Conservation (phyloP, 1,140 invertebrate genomes). For the Samia ricini region DNA sequence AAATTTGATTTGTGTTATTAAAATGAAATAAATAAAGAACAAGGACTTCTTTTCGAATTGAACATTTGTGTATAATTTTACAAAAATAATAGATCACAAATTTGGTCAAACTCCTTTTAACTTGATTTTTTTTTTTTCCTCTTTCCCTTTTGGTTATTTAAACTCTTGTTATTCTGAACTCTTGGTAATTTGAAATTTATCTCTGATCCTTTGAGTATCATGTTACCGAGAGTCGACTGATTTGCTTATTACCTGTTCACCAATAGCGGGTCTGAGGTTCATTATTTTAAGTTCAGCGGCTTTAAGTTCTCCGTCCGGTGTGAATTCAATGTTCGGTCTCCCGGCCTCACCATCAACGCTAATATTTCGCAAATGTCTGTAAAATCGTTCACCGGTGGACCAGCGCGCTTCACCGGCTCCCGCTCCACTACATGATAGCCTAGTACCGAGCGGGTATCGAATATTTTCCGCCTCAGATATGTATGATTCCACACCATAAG, state of each 20-base stretch:
- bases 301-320: constrained; percentile 91
- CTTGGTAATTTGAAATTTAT: too few relatives aligned
- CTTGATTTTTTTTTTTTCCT: too few relatives aligned
- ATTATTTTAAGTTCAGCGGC: constrained; percentile 94
- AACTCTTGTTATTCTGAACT: too few relatives aligned
- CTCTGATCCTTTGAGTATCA: too few relatives aligned
- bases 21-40: too few relatives aligned
- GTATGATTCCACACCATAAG: constrained; percentile 93
- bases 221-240: too few relatives aligned
- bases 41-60: too few relatives aligned
- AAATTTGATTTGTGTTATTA: too few relatives aligned
- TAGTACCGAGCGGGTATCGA: constrained; percentile 86
- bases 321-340: constrained; percentile 91
- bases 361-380: constrained; percentile 89
- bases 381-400: constrained; percentile 86
- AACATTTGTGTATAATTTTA: too few relatives aligned
- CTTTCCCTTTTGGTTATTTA: too few relatives aligned
- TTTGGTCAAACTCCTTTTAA: too few relatives aligned
- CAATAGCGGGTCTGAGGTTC: constrained; percentile 90
- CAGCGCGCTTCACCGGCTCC: constrained; percentile 86
- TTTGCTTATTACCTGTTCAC: constrained; percentile 79
- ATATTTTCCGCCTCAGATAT: constrained; percentile 85
- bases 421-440: constrained; percentile 87
- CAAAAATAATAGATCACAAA: too few relatives aligned
- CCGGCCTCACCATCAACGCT: constrained; percentile 88